Percentiles rank a stretch among this genome's conserved stretches.
phyloP scores from a whole-genome alignment of 2,888 invertebrate genomes.

The Macrosiphum euphorbiae region DNA sequence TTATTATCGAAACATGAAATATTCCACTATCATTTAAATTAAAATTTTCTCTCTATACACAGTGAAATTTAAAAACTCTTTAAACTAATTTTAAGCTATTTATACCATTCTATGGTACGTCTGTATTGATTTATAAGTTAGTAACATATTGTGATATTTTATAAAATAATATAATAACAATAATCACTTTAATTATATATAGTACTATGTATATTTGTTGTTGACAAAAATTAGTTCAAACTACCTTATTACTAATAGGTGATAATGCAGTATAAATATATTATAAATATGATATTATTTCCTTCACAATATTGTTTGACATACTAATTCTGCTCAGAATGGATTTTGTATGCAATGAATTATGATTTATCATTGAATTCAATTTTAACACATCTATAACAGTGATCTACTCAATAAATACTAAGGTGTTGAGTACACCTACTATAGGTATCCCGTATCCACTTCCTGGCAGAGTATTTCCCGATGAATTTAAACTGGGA shows the following conservation, averaged over 20 bases:
- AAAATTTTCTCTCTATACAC: background rate
- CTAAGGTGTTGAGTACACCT: too few species aligned
- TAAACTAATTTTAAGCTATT: background rate
- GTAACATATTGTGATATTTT: background rate
- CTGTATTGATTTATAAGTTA: too few species aligned
- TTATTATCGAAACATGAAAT: too few species aligned
- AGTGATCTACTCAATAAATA: too few species aligned
- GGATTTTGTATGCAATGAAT: too few species aligned
- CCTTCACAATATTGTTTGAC: background rate
- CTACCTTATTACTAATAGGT: background rate
- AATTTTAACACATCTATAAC: too few species aligned
- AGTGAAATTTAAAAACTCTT: background rate
- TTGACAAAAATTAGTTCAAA: background rate
- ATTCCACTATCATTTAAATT: too few species aligned
- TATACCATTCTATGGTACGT: too few species aligned
- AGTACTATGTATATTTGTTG: background rate
- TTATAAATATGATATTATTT: background rate
- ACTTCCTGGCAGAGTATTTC: background rate
- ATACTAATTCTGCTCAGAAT: too few species aligned
- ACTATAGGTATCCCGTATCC: background rate
- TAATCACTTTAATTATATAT: background rate
- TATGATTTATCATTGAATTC: too few species aligned
- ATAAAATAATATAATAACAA: background rate
- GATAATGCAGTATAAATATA: background rate
- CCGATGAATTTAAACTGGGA: background rate